Percentiles rank a stretch among this genome's conserved stretches.
These are phyloP conservation scores for Heliconius aoede DNA, from an alignment of 2,888 invertebrate species.

Conservation along the genomic window DNA sequence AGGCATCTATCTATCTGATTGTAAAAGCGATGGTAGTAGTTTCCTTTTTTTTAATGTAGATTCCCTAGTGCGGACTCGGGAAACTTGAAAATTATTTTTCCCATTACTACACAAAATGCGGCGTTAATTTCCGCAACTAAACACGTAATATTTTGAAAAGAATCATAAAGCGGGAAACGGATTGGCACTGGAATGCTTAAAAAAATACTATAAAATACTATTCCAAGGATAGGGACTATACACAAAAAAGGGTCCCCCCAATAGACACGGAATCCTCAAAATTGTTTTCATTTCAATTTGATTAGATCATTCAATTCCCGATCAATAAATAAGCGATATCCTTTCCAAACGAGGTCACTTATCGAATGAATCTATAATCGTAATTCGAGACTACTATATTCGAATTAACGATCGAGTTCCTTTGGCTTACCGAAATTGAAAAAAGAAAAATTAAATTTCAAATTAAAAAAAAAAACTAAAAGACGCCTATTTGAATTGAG, in stretches of 20 bases:
- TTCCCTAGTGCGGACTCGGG: too few species aligned
- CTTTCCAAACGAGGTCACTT: constrained; percentile 80
- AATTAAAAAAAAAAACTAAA: constrained; percentile 68
- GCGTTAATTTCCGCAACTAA: too few species aligned
- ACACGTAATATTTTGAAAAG: too few species aligned
- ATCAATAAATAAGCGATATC: constrained; percentile 82
- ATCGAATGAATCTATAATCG: constrained; percentile 82
- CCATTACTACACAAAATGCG: too few species aligned
- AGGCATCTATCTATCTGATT: background rate
- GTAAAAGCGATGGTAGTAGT: background rate
- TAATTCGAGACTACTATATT: constrained; percentile 76
- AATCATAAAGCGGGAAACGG: too few species aligned
- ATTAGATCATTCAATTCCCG: constrained; percentile 68
- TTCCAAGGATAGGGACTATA: background rate
- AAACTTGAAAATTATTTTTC: background rate
- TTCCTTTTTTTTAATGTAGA: too few species aligned
- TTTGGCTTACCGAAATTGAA: constrained; percentile 54
- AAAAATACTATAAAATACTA: background rate
- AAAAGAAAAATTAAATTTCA: constrained; percentile 66
- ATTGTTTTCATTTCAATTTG: constrained; percentile 53
- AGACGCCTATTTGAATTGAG: constrained; percentile 79
- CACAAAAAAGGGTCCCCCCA: constrained; percentile 2
- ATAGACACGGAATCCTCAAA: constrained; percentile 17
- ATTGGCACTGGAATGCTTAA: background rate
- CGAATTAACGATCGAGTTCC: constrained; percentile 77